Conservation (phyloP, 2,888 invertebrate species). For the Pollenia angustigena region DNA sequence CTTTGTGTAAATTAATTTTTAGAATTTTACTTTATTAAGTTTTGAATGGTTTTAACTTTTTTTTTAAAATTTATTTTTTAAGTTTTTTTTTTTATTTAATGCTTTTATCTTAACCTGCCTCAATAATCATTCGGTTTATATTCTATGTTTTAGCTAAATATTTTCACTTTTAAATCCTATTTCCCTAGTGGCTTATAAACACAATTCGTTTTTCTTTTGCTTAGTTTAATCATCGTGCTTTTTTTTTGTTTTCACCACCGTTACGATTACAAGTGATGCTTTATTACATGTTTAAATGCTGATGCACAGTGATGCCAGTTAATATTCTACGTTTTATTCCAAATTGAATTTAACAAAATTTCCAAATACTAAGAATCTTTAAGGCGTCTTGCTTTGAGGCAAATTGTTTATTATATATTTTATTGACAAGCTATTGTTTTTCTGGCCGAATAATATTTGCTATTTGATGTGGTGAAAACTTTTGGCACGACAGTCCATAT, state of each 20-base stretch:
- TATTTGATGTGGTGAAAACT: no score
- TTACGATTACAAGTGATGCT: constrained; percentile 44
- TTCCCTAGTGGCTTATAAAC: constrained; percentile 60
- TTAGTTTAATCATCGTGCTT: background rate
- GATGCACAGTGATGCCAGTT: constrained; percentile 20
- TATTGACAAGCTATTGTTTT: no score
- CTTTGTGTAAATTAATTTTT: background rate
- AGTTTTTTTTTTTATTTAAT: background rate
- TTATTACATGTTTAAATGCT: constrained; percentile 14
- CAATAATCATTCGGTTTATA: constrained; percentile 44
- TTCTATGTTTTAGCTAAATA: constrained; percentile 62
- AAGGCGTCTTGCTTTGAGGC: no score
- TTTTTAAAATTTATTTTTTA: background rate
- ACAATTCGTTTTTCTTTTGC: constrained; percentile 55
- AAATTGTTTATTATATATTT: no score
- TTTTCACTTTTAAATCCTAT: constrained; percentile 55
- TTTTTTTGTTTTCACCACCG: constrained; percentile 42
- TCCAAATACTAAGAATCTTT: background rate
- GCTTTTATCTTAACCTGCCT: constrained; percentile 59
- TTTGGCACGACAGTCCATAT: no score
- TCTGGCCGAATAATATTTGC: no score
- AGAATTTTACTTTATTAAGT: background rate
- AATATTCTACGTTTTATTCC: background rate
- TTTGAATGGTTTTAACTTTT: background rate
- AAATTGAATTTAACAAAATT: background rate